Base-by-base conservation (phyloP, 2,797 vertebrate species). In the Passerculus sandwichensis region DNA sequence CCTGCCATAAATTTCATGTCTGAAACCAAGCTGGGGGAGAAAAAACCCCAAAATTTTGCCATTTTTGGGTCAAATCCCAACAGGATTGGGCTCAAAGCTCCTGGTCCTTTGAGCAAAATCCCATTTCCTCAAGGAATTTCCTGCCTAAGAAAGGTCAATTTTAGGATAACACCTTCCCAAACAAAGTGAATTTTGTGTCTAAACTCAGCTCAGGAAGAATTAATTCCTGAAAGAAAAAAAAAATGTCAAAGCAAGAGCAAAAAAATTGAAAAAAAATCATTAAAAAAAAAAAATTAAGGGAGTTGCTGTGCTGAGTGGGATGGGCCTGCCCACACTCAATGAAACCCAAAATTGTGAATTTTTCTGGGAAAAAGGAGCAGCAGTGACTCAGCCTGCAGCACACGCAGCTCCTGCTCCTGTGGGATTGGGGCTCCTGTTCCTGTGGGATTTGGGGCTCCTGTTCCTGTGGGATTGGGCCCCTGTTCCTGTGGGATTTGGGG, bases 301-400 rank as follows among this genome's bases (percentile, higher is more conserved):
- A 78, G 53, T 71, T 91, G 93, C 65, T 85, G 27, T 62, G 67
- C 80, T 5, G 83, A 96, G 94, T 62, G 77, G 96, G 94, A 84
- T 83, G 88, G 51, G 80, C 73, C 89, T 91, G 77, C 93, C 96
- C 89, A 97, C 79, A 83, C 69, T 69, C 72, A 40, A 40, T 14
- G 40, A 14, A 40, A 40, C 40, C 40, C 40, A 40, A 40, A 40
- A 40, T 40, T 40, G 40, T 14, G 40, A 40, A 40, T 40, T 40
- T 40, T 40, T 40, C 40, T 40, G 40, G 40, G 40, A 40, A 40
- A 40, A 40, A 40, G 40, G 40, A 40, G 40, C 40, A 40, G 40
- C 40, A 40, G 40, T 15, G 40, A 40, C 40, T 40, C 40, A 40
- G 40, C 13, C 40, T 40, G 40, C 40, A 40, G 40, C 13, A 40